These are phyloP conservation scores for Heliconius hortense DNA, from an alignment of 2,888 invertebrate species.

Conservation along the genomic window DNA sequence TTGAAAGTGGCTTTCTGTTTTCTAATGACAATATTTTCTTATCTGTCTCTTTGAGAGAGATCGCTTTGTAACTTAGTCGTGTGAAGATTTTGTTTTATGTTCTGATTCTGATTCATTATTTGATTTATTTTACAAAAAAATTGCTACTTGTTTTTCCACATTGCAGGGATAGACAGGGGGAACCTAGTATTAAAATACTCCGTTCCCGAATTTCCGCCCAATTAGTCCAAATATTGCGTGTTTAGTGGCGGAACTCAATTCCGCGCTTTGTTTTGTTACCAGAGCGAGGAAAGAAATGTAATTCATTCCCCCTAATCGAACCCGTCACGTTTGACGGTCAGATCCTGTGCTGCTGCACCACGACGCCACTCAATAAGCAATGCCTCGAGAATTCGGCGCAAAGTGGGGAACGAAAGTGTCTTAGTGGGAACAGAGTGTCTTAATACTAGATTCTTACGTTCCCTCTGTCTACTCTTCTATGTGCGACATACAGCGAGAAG, in stretches of 20 bases:
- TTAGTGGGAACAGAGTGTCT: not conserved
- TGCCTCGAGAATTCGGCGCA: not conserved
- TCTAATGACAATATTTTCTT: constrained; percentile 22
- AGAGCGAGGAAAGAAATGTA: too few relatives aligned
- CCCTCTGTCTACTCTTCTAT: not conserved
- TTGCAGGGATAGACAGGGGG: not conserved
- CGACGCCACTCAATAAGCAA: not conserved
- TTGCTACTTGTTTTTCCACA: too few relatives aligned
- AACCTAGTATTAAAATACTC: not conserved
- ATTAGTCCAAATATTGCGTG: not conserved
- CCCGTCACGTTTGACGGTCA: too few relatives aligned
- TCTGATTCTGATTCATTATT: too few relatives aligned
- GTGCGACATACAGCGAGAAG: not conserved
- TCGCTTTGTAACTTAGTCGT: not conserved
- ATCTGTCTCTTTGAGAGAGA: not conserved
- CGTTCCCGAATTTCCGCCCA: not conserved
- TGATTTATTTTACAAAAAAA: too few relatives aligned
- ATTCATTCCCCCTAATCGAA: too few relatives aligned
- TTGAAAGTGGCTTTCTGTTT: constrained; percentile 5
- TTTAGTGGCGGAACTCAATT: not conserved
- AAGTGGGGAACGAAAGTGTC: too few relatives aligned
- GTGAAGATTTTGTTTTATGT: too few relatives aligned
- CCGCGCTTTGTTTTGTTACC: not conserved
- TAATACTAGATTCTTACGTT: not conserved
- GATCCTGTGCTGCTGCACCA: too few relatives aligned